Evolutionary conservation across 35 echinoderm and acorn worm species (phyloP), one percentile per base, ranked within the genome.

Genomic region (Ophioderma brevispina): DNA sequence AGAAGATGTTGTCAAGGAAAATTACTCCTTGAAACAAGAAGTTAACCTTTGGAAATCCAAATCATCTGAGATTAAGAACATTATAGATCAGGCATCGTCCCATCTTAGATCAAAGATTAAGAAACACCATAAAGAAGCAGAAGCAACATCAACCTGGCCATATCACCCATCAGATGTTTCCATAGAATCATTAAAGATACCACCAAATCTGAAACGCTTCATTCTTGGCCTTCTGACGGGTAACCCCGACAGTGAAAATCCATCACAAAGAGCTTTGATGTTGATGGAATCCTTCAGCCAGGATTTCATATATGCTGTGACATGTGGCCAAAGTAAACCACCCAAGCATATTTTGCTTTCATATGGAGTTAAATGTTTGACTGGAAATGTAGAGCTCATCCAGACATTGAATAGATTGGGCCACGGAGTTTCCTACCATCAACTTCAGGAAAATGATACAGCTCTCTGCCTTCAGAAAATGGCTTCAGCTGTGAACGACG

Each of bases 381-480:
- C 87, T 28, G 40, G 87, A 10, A 89, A 80, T 25, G 18, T 49
- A 3, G 87, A 89, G 52, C 0, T 80, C n/a, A 89, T 89, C 17
- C 39, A 50, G 2, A 35, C 14, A 19, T 40, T 89, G 25, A 89
- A 89, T 25, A 80, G 39, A 80, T 79, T 89, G 18, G 87, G 87
- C 13, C 87, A 89, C 52, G 42, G 76, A 1, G 32, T 80, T 17
- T 89, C 87, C 5, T 89, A 89, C 77, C 21, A 75, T 23, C 36
- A 80, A 39, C 37, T 89, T 23, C 10, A 77, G 30, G 76, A 77
- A 30, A 77, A 31, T 30, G 34, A 77, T 77, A 77, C 76, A 77
- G 76, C 76, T 31, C 34, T 77, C 10, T 77, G 76, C 28, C 76
- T 77, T 77, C 25, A 77, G 30, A 77, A 77, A 35, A 10, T 77